Conservation (phyloP, 1,140 invertebrate genomes). For the Prorops nasuta region DNA sequence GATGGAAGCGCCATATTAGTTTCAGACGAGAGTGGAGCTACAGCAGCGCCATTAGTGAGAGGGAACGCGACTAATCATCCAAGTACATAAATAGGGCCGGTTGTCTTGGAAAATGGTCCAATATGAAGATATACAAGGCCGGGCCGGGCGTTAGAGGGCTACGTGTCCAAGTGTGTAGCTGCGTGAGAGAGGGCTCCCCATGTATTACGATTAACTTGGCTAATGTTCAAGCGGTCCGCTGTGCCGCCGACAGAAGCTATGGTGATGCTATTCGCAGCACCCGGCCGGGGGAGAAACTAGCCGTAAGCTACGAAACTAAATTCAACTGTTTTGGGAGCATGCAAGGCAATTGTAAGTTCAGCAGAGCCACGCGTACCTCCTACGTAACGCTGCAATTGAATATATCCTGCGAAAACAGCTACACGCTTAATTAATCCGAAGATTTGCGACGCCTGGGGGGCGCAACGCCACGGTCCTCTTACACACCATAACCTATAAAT, state of each 20-base stretch:
- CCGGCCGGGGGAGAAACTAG: constrained; percentile 11
- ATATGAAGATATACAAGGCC: constrained; percentile 19
- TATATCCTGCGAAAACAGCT: constrained; percentile 7
- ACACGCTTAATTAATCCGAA: constrained; percentile 1
- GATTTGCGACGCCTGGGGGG: neutral
- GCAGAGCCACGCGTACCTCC: neutral
- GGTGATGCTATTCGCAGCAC: constrained; percentile 10
- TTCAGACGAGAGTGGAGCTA: no score
- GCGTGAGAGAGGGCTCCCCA: no score
- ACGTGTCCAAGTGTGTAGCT: constrained; percentile 9
- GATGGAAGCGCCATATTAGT: no score
- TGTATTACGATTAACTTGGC: constrained; percentile 20
- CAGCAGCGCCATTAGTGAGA: no score
- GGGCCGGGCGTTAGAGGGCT: constrained; percentile 12
- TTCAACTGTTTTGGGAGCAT: neutral
- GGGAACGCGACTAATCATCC: no score
- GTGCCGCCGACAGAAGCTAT: constrained; percentile 1
- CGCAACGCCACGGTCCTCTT: no score
- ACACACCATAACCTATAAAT: no score
- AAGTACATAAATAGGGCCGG: no score
- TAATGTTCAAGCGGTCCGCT: constrained; percentile 12
- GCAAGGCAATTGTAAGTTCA: constrained; percentile 4
- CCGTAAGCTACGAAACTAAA: constrained; percentile 11
- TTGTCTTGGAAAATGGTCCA: neutral
- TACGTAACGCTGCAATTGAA: constrained; percentile 3